phyloP scores from a whole-genome alignment of 2,113 vertebrate species.

The Tachysurus fulvidraco region DNA sequence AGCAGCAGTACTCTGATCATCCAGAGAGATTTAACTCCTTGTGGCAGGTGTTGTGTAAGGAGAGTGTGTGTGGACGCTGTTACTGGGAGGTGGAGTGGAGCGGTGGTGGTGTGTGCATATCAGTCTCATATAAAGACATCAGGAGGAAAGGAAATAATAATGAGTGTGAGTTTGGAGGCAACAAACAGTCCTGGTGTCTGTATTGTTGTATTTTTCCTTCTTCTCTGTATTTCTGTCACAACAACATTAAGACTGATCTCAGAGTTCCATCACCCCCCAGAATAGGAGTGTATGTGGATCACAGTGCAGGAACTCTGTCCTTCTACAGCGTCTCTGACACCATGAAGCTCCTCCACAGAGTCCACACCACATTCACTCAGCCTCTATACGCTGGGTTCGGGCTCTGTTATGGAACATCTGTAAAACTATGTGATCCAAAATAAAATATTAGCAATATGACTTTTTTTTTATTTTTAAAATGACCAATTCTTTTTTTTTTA shows the following conservation, averaged over 20 bases:
- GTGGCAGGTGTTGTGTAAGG: conserved; percentile 15
- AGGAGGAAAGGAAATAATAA: neutral
- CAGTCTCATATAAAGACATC: conserved; percentile 19
- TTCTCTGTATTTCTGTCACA: neutral
- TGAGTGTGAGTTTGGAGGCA: neutral
- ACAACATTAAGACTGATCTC: neutral
- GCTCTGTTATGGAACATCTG: too few species aligned
- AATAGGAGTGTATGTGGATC: too few species aligned
- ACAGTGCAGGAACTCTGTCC: too few species aligned
- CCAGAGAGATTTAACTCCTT: neutral
- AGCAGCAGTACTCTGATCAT: neutral
- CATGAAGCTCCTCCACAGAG: too few species aligned
- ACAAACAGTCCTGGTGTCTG: conserved; percentile 23
- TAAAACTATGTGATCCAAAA: too few species aligned
- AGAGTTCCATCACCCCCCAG: too few species aligned
- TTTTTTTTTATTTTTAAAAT: too few species aligned
- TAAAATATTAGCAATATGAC: too few species aligned
- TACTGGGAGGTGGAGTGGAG: conserved; percentile 8
- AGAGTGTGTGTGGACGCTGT: neutral
- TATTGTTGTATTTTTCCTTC: neutral
- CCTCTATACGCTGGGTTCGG: too few species aligned
- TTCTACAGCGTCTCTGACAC: too few species aligned
- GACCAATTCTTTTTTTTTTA: neutral
- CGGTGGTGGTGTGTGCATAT: neutral
- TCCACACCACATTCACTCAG: too few species aligned